Evolutionary conservation across 2,888 invertebrate species (phyloP), one percentile per base, ranked within the genome.

Genomic region (Epicampocera succincta): DNA sequence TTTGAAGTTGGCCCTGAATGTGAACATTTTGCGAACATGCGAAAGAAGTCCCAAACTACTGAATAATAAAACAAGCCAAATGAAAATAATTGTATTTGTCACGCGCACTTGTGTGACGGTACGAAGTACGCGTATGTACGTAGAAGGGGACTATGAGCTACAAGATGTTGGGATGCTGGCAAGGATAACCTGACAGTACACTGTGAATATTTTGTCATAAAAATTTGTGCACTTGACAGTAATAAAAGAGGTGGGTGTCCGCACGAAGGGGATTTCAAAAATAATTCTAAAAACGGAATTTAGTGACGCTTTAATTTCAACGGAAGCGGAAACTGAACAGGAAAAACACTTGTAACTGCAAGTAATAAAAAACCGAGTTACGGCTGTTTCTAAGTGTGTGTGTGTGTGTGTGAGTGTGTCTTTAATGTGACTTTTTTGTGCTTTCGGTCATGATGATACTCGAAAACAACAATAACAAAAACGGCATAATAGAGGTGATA

Each of bases 31-130:
- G 58, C 19, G 48, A 48, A 66, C 40, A 72, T 77, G 17, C 50
- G 15, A 54, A 38, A 50, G 75, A 52, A 46, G 13, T 12, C 4
- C 33, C 33, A 25, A 11, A 33, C 50, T 65, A 65, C 50, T 61
- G 44, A 40, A 40, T 71, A 87, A 88, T 87, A 87, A 89, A 89
- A 85, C 85, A 87, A 88, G 86, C 87, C 82, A 86, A 86, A 85
- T 88, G 87, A 86, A 86, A 86, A 83, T 87, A 89, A 90, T 89
- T 86, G 81, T 78, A 89, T 90, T 89, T 86, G 87, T 83, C 77
- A 88, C 88, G 90, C 88, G 86, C 90, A 90, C 90, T 90, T 90
- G 89, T 88, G 84, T 80, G 66, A 48, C 44, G 48, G 25, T 25
- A 54, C 48, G 46, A 29, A 50, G 17, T 4, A 48, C n/a, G n/a